These are phyloP conservation scores for Forbesichthys papilliferus DNA, from an alignment of 2,113 vertebrate genomes.

Conservation along the genomic window DNA sequence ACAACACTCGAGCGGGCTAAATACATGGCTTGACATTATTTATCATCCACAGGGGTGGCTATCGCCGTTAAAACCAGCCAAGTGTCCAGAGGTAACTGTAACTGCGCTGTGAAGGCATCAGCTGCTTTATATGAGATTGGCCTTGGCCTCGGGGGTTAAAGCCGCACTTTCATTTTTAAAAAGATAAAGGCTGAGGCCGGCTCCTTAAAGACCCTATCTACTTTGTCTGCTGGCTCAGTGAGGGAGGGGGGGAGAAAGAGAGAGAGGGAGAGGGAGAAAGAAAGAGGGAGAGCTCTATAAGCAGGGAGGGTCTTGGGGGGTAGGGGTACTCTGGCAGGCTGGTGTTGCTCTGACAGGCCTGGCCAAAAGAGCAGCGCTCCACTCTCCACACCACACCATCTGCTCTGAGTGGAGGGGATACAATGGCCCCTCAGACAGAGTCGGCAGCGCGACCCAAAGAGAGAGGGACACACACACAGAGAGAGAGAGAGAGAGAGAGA, in stretches of 20 bases:
- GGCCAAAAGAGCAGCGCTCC: slow-evolving; percentile 79
- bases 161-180: slow-evolving; percentile 24
- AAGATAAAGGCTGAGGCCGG: slow-evolving; percentile 56
- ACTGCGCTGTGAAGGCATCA: slow-evolving; percentile 67
- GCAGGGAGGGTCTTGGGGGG: slow-evolving; percentile 50
- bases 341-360: slow-evolving; percentile 68
- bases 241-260: neutral
- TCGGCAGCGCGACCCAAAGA: slow-evolving; percentile 29
- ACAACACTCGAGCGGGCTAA: slow-evolving; percentile 58
- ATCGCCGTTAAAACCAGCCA: slow-evolving; percentile 68
- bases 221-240: slow-evolving; percentile 65
- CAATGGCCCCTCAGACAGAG: slow-evolving; percentile 70
- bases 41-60: slow-evolving; percentile 53
- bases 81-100: slow-evolving; percentile 73
- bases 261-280: slow-evolving; percentile 19
- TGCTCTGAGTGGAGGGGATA: slow-evolving; percentile 70
- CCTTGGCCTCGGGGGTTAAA: slow-evolving; percentile 71
- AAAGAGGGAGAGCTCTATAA: slow-evolving; percentile 68
- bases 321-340: slow-evolving; percentile 71
- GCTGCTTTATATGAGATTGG: slow-evolving; percentile 71
- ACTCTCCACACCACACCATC: slow-evolving; percentile 76
- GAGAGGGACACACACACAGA: slow-evolving; percentile 30
- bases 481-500: slow-evolving; percentile 25
- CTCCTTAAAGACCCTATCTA: slow-evolving; percentile 72
- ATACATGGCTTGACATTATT: slow-evolving; percentile 60